Conservation (phyloP, 2,113 vertebrate species). For the Callorhinus ursinus region DNA sequence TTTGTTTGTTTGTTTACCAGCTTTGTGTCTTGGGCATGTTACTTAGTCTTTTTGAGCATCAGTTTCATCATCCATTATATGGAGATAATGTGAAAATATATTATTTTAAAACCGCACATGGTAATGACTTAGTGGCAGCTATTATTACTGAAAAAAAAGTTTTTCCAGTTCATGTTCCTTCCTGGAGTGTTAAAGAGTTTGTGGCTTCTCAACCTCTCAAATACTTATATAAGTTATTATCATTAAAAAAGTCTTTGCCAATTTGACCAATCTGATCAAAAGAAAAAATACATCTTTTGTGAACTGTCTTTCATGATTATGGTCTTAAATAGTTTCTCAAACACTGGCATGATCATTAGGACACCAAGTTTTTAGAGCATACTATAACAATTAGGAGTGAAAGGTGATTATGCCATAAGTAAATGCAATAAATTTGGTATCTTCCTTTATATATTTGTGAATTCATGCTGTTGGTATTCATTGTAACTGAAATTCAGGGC, state of each 20-base stretch:
- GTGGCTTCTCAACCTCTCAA: background rate
- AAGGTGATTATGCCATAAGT: background rate
- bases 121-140: background rate
- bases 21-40: background rate
- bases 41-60: background rate
- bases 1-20: background rate
- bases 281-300: background rate
- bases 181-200: background rate
- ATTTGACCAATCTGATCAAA: background rate
- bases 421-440: background rate
- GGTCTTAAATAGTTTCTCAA: conserved; percentile 19
- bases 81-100: background rate
- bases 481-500: background rate
- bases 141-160: background rate
- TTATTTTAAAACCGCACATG: background rate
- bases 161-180: background rate
- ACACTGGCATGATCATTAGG: background rate
- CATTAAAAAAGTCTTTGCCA: background rate
- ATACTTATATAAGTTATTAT: background rate
- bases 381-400: conserved; percentile 15
- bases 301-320: background rate
- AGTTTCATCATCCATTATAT: background rate
- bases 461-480: conserved; percentile 8
- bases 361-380: background rate
- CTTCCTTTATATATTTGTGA: conserved; percentile 17